Conservation (phyloP, 2,797 vertebrate genomes). For the Antennarius maculatus region DNA sequence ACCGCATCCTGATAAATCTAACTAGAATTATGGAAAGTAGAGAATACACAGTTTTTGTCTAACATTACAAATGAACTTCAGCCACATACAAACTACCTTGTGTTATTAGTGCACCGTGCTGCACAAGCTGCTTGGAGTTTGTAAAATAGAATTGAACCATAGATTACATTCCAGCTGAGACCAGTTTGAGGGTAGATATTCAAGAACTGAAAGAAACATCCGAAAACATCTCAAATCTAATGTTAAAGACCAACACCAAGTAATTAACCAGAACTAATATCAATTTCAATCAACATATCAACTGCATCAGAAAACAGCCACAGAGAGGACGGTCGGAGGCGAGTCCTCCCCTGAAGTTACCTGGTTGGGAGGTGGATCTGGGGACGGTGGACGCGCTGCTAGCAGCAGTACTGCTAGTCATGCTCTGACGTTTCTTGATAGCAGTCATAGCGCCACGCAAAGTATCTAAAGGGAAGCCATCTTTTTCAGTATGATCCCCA, state of each 20-base stretch:
- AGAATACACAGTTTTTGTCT: too few relatives aligned
- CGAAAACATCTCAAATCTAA: too few relatives aligned
- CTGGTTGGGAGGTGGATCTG: slow-evolving; percentile 83
- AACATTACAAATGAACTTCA: too few relatives aligned
- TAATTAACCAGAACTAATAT: not conserved
- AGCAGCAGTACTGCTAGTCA: slow-evolving; percentile 60
- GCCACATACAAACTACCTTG: too few relatives aligned
- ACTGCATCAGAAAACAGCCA: not conserved
- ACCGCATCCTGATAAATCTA: too few relatives aligned
- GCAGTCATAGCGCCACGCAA: slow-evolving; percentile 83
- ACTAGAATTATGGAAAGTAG: too few relatives aligned
- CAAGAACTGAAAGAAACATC: too few relatives aligned
- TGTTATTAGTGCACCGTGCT: too few relatives aligned
- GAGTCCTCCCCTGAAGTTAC: slow-evolving; percentile 60
- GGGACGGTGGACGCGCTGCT: slow-evolving; percentile 73
- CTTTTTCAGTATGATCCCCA: not conserved
- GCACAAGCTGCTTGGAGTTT: too few relatives aligned
- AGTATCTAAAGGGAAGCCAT: slow-evolving; percentile 84
- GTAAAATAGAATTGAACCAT: not conserved
- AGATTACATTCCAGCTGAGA: too few relatives aligned
- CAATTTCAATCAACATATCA: not conserved
- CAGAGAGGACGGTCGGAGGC: not conserved
- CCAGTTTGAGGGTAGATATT: too few relatives aligned
- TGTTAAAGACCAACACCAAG: not conserved
- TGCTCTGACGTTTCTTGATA: slow-evolving; percentile 80